Conservation (phyloP, 2,113 vertebrate species). For the Ciconia stormi region DNA sequence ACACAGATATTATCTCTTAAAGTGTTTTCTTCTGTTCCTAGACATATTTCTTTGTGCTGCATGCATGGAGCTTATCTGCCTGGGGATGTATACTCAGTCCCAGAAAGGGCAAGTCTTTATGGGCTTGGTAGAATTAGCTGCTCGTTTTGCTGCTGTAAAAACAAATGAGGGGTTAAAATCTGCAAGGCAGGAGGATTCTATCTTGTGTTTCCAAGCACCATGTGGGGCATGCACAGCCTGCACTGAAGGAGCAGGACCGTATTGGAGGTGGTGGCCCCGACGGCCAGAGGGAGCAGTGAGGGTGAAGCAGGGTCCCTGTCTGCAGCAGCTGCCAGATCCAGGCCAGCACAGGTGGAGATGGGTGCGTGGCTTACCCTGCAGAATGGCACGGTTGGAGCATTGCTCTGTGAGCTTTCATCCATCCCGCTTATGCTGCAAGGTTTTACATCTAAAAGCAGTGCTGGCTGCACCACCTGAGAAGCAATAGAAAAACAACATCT, state of each 20-base stretch:
- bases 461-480: neutral
- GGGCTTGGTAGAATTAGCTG: neutral
- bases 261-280: too few relatives aligned
- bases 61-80: neutral
- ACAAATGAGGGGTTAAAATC: neutral
- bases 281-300: accelerated
- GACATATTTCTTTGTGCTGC: neutral
- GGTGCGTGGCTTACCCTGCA: neutral
- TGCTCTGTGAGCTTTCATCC: neutral
- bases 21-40: neutral
- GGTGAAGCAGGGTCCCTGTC: neutral
- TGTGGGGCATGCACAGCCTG: neutral
- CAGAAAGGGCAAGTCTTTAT: neutral
- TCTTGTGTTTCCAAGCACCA: neutral
- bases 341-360: neutral
- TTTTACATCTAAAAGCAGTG: neutral
- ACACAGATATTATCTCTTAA: neutral
- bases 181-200: neutral
- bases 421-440: neutral
- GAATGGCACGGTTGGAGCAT: accelerated
- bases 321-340: neutral
- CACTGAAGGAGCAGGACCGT: neutral
- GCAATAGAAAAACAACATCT: neutral
- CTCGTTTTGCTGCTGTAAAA: neutral
- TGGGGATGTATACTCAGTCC: accelerated